Percentiles rank a stretch among this genome's conserved stretches.
phyloP scores from a whole-genome alignment of 2,797 vertebrate species.

The Mormyrus hasselquistii region DNA sequence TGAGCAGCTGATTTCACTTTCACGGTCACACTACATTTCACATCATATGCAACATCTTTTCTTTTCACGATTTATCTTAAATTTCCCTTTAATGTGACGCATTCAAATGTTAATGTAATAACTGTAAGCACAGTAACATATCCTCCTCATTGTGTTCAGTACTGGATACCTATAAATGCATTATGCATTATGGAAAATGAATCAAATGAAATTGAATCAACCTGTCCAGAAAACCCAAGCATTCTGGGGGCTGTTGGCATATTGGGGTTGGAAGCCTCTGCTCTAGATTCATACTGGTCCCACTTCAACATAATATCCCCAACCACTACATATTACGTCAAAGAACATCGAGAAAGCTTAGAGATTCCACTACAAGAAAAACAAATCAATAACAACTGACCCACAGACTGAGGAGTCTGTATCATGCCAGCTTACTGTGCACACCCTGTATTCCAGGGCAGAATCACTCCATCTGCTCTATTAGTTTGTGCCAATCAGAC shows the following conservation, averaged over 20 bases:
- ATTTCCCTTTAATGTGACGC: background rate
- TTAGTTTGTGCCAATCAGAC: background rate
- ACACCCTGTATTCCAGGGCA: background rate
- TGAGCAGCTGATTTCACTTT: background rate
- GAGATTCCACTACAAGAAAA: background rate
- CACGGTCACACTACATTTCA: background rate
- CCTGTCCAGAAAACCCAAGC: background rate
- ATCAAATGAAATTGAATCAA: background rate
- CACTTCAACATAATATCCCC: background rate
- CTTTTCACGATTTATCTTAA: background rate
- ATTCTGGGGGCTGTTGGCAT: background rate
- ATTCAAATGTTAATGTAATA: background rate
- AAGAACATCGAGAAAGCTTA: background rate
- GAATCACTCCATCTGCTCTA: background rate
- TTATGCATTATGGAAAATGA: background rate
- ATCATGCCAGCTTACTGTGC: background rate
- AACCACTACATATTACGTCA: background rate
- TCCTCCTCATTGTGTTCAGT: background rate
- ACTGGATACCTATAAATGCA: background rate
- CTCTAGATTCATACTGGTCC: background rate
- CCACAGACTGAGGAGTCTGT: background rate
- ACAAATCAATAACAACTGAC: background rate
- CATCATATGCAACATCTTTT: background rate
- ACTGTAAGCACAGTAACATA: background rate
- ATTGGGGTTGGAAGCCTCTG: background rate